Conservation (phyloP, 1,140 invertebrate genomes). For the Nixonia krombeini region DNA sequence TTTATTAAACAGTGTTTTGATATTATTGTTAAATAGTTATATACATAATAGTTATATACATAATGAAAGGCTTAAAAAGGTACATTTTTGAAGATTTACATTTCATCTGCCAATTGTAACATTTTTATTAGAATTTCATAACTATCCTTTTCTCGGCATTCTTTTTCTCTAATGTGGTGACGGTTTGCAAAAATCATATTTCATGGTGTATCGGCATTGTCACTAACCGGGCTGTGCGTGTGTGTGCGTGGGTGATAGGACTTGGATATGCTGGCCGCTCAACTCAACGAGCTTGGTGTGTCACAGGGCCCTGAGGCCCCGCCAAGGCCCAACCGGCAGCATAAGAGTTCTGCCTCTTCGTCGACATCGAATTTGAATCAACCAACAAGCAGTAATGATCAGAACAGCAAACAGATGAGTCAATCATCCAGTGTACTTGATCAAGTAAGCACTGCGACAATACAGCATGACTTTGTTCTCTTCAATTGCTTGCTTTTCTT, state of each 20-base stretch:
- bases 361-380: slow-evolving; percentile 59
- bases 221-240: slow-evolving; percentile 55
- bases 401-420: slow-evolving; percentile 67
- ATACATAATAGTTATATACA: too few species aligned
- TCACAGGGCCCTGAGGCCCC: slow-evolving; percentile 75
- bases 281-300: slow-evolving; percentile 92
- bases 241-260: slow-evolving; percentile 78
- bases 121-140: too few species aligned
- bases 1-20: too few species aligned
- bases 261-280: slow-evolving; percentile 92
- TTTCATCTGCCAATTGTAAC: too few species aligned
- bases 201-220: background rate
- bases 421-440: slow-evolving; percentile 66
- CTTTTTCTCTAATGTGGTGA: too few species aligned
- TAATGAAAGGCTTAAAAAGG: too few species aligned
- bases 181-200: background rate
- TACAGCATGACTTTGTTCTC: slow-evolving; percentile 33
- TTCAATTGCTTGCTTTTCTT: slow-evolving; percentile 24
- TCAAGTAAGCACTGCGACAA: slow-evolving; percentile 57
- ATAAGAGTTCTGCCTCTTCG: slow-evolving; percentile 58
- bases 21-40: too few species aligned
- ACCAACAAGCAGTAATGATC: slow-evolving; percentile 59
- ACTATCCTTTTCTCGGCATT: too few species aligned
- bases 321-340: slow-evolving; percentile 71
- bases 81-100: too few species aligned